A percentile compares a stretch with the other conserved stretches of the same genome.
Conservation (phyloP, 2,113 vertebrate genomes). For the Alethe diademata region DNA sequence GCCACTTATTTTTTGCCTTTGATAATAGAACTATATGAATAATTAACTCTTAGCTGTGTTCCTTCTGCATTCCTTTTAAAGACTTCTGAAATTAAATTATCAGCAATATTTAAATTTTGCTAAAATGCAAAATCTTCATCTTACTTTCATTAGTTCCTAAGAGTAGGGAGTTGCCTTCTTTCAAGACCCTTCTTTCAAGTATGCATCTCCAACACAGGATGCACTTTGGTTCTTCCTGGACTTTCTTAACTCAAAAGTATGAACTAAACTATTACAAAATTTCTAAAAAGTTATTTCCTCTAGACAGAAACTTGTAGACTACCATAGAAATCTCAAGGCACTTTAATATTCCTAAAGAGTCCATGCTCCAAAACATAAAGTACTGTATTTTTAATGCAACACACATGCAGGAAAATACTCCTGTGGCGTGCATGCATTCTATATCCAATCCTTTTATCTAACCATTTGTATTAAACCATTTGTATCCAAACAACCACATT, state of each 20-base stretch:
- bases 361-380: not conserved
- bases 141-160: not conserved
- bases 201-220: not conserved
- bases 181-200: not conserved
- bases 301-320: not conserved
- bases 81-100: not conserved
- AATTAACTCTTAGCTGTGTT: not conserved
- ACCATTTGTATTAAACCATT: not conserved
- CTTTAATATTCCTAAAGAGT: not conserved
- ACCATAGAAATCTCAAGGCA: not conserved
- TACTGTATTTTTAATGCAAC: not conserved
- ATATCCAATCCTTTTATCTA: not conserved
- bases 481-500: not conserved
- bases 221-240: not conserved
- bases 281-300: not conserved
- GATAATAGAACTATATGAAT: not conserved
- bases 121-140: not conserved
- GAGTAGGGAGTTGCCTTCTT: not conserved
- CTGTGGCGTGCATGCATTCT: rapidly evolving
- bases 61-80: not conserved
- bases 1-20: not conserved
- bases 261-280: not conserved
- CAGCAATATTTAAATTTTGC: not conserved
- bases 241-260: not conserved
- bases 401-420: not conserved